phyloP scores from a whole-genome alignment of 2,888 invertebrate species.

The Tricholauxania praeusta region DNA sequence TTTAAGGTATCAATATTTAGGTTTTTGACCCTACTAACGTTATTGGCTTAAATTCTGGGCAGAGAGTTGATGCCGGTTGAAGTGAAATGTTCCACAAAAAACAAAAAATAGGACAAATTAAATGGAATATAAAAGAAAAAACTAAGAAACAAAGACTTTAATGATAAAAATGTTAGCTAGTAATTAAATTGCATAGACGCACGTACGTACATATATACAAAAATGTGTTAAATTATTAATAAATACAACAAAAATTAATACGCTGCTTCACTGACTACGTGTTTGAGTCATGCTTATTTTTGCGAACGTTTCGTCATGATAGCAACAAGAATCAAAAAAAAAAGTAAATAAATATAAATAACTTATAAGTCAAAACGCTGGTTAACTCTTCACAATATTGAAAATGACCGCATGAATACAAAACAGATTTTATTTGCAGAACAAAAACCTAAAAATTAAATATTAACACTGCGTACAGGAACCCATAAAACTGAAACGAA shows the following conservation, averaged over 20 bases:
- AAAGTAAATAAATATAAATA: no score
- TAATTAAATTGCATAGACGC: neutral
- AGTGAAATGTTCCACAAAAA: neutral
- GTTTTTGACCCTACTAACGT: no score
- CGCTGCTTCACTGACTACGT: slow-evolving; percentile 8
- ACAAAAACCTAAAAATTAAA: no score
- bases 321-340: neutral
- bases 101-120: neutral
- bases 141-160: neutral
- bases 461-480: no score
- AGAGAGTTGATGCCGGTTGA: neutral
- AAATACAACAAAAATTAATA: slow-evolving; percentile 8
- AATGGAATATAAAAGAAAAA: neutral
- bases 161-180: neutral
- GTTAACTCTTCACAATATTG: no score
- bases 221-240: slow-evolving; percentile 1
- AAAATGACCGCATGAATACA: no score
- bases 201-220: neutral
- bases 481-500: no score
- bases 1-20: no score
- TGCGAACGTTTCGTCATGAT: slow-evolving; percentile 17
- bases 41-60: neutral
- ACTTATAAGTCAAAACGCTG: no score
- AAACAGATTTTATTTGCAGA: no score
- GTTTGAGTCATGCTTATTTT: slow-evolving; percentile 25